phyloP scores from a whole-genome alignment of 1,140 invertebrate species.

The Schlechtendalia chinensis region DNA sequence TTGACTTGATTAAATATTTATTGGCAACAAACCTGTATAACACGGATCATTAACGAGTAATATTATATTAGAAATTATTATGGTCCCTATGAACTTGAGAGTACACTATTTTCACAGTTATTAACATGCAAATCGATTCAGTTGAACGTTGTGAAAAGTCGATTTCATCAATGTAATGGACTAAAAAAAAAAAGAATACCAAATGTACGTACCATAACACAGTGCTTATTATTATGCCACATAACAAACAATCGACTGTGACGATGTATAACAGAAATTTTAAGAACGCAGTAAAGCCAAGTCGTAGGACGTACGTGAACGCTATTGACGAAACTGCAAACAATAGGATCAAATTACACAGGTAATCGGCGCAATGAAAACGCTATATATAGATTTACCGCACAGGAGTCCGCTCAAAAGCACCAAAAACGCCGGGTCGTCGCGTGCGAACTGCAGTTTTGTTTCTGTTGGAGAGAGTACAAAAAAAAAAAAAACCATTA shows the following conservation, averaged over 20 bases:
- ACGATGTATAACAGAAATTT: constrained; percentile 89
- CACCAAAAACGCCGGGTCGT: constrained; percentile 98
- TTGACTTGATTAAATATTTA: constrained; percentile 76
- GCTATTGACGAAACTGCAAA: constrained; percentile 83
- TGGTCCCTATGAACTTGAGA: too few relatives aligned
- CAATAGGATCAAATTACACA: constrained; percentile 52
- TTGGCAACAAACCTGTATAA: constrained; percentile 80
- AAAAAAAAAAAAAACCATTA: too few relatives aligned
- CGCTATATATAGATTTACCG: constrained; percentile 61
- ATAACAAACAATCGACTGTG: constrained; percentile 90
- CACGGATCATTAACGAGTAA: constrained; percentile 45
- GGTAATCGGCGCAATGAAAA: neutral
- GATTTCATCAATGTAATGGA: too few relatives aligned
- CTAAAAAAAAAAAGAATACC: neutral
- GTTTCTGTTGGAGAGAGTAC: constrained; percentile 72
- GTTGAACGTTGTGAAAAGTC: too few relatives aligned
- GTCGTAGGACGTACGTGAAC: constrained; percentile 78
- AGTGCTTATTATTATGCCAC: constrained; percentile 85
- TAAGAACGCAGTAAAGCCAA: constrained; percentile 75
- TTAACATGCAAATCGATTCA: too few relatives aligned
- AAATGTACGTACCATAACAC: constrained; percentile 74
- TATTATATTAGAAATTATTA: constrained; percentile 41
- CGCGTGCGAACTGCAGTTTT: constrained; percentile 97
- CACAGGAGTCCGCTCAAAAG: constrained; percentile 83
- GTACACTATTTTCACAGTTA: too few relatives aligned